A percentile compares a stretch with the other conserved stretches of the same genome.
Conservation (phyloP, 1,140 invertebrate species). For the Triops longicaudatus region DNA sequence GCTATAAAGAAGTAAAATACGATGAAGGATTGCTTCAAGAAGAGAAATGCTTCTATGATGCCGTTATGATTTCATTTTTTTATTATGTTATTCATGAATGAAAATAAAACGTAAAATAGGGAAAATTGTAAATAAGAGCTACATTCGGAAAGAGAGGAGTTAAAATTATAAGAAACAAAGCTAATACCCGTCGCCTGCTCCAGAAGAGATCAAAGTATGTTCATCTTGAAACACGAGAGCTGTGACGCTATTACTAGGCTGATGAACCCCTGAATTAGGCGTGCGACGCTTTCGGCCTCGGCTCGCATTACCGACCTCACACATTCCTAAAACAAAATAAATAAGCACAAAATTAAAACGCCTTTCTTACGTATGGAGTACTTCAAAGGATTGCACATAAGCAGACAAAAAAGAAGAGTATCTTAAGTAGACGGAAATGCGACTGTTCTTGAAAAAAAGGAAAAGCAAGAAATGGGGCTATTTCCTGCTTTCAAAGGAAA, state of each 20-base stretch:
- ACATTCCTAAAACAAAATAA: not conserved
- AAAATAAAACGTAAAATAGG: too few species aligned
- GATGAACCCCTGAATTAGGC: slow-evolving; percentile 31
- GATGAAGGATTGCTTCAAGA: too few species aligned
- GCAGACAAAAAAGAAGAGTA: not conserved
- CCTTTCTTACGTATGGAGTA: not conserved
- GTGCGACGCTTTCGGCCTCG: slow-evolving; percentile 4
- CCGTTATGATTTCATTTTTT: too few species aligned
- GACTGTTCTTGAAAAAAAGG: not conserved
- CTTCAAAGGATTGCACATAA: not conserved
- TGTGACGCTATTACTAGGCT: slow-evolving; percentile 54
- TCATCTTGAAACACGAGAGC: slow-evolving; percentile 69
- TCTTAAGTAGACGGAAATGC: not conserved
- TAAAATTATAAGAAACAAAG: not conserved
- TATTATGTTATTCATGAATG: too few species aligned
- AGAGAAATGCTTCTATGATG: too few species aligned
- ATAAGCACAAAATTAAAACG: not conserved
- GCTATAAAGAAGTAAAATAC: too few species aligned
- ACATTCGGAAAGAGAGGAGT: not conserved
- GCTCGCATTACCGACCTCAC: not conserved
- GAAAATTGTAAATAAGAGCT: not conserved
- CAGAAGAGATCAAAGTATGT: slow-evolving; percentile 64
- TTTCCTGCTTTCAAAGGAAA: slow-evolving; percentile 12
- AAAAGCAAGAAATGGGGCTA: not conserved
- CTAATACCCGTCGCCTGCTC: slow-evolving; percentile 64